A percentile compares a stretch with the other conserved stretches of the same genome.
Conservation (phyloP, 1,140 invertebrate genomes). For the Patella vulgata region DNA sequence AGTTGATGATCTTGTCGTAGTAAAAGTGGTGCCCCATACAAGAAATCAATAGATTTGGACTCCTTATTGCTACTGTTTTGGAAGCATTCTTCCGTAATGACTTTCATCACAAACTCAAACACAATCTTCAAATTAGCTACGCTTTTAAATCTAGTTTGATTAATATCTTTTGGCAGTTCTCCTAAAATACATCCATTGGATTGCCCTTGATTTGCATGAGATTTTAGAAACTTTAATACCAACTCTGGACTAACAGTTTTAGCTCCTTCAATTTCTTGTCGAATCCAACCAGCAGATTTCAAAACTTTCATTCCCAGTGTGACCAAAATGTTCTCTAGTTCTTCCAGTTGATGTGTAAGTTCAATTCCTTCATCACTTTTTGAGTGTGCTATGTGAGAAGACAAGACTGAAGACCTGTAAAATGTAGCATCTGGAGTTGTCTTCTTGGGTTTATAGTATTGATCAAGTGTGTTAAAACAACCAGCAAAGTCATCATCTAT, state of each 20-base stretch:
- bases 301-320: slow-evolving; percentile 24
- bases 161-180: not conserved
- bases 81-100: too few species aligned
- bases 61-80: too few species aligned
- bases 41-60: too few species aligned
- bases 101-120: not conserved
- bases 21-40: too few species aligned
- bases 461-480: slow-evolving; percentile 7
- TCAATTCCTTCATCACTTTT: too few species aligned
- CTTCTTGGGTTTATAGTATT: not conserved
- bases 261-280: slow-evolving; percentile 9
- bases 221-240: slow-evolving; percentile 21
- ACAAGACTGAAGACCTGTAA: not conserved
- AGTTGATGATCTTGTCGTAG: too few species aligned
- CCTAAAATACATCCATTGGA: slow-evolving; percentile 8
- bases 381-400: too few species aligned
- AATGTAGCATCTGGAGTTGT: not conserved
- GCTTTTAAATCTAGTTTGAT: slow-evolving; percentile 13
- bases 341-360: too few species aligned
- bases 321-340: slow-evolving; percentile 2
- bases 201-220: not conserved
- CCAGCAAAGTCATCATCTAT: not conserved
- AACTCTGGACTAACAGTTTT: slow-evolving; percentile 5
- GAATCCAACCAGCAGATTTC: slow-evolving; percentile 11
- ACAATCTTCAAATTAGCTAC: not conserved